phyloP scores from a whole-genome alignment of 2,797 vertebrate genomes.

The Salmo trutta region DNA sequence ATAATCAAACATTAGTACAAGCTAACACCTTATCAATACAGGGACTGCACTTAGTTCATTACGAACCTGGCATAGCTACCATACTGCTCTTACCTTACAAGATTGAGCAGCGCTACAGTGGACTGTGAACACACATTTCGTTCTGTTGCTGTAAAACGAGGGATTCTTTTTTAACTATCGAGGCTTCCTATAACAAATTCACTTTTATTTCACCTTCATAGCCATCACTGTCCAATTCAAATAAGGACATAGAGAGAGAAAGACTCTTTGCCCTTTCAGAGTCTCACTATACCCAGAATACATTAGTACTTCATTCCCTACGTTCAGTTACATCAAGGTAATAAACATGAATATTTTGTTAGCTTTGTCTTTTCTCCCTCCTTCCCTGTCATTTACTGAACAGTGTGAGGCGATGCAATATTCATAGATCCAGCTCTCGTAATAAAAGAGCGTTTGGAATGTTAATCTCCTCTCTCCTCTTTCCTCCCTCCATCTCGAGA shows the following conservation, averaged over 20 bases:
- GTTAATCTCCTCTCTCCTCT: background rate
- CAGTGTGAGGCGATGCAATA: conserved; percentile 16
- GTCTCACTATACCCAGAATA: conserved; percentile 21
- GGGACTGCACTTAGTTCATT: background rate
- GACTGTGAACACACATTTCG: background rate
- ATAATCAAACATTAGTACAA: conserved; percentile 26
- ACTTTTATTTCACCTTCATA: background rate
- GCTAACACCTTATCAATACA: background rate
- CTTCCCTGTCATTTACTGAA: conserved; percentile 27
- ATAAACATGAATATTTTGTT: conserved; percentile 27
- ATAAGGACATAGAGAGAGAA: background rate
- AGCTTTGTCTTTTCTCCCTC: conserved; percentile 1
- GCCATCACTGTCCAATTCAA: background rate
- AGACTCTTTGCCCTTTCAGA: background rate
- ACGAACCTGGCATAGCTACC: background rate
- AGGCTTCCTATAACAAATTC: background rate
- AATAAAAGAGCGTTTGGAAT: conserved; percentile 9
- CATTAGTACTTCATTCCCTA: conserved; percentile 27
- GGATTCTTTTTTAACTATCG: background rate
- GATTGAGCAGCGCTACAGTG: background rate
- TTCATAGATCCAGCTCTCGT: conserved; percentile 10
- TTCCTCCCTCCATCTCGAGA: background rate
- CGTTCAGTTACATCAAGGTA: conserved; percentile 12
- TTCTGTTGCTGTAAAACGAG: background rate
- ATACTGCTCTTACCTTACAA: background rate